Conservation (phyloP, 1,140 invertebrate species). For the Luehdorfia chinensis region DNA sequence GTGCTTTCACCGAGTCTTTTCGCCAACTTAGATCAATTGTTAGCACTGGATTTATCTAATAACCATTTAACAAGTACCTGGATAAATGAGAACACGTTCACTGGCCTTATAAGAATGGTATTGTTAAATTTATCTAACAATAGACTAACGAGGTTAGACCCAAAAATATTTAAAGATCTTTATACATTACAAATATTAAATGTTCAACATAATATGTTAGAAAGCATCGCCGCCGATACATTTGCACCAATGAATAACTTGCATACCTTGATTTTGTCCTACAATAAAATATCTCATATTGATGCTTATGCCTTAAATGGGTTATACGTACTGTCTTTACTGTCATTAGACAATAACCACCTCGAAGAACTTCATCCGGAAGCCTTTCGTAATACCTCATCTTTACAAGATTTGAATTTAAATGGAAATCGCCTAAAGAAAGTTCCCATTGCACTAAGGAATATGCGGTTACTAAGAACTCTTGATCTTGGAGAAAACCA, state of each 20-base stretch:
- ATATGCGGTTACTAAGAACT: slow-evolving; percentile 85
- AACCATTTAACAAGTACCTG: slow-evolving; percentile 91
- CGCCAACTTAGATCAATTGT: slow-evolving; percentile 89
- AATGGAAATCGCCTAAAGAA: slow-evolving; percentile 89
- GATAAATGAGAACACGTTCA: slow-evolving; percentile 90
- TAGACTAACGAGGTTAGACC: slow-evolving; percentile 86
- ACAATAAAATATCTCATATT: slow-evolving; percentile 87
- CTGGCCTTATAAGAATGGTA: slow-evolving; percentile 90
- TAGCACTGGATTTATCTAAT: slow-evolving; percentile 90
- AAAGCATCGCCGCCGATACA: slow-evolving; percentile 87
- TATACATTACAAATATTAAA: slow-evolving; percentile 91
- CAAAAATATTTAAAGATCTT: slow-evolving; percentile 87
- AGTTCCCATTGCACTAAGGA: slow-evolving; percentile 86
- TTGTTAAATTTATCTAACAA: slow-evolving; percentile 92
- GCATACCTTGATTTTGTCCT: slow-evolving; percentile 87
- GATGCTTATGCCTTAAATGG: slow-evolving; percentile 88
- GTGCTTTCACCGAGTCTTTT: slow-evolving; percentile 89
- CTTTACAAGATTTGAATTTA: slow-evolving; percentile 90
- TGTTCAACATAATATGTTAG: slow-evolving; percentile 87
- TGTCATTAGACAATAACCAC: slow-evolving; percentile 89
- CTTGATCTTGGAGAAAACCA: slow-evolving; percentile 92
- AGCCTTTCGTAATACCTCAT: slow-evolving; percentile 89
- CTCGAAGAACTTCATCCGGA: slow-evolving; percentile 86
- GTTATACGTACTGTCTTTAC: slow-evolving; percentile 85
- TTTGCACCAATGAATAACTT: slow-evolving; percentile 91